phyloP scores from a whole-genome alignment of 2,888 invertebrate species.

The Athalia rosae region DNA sequence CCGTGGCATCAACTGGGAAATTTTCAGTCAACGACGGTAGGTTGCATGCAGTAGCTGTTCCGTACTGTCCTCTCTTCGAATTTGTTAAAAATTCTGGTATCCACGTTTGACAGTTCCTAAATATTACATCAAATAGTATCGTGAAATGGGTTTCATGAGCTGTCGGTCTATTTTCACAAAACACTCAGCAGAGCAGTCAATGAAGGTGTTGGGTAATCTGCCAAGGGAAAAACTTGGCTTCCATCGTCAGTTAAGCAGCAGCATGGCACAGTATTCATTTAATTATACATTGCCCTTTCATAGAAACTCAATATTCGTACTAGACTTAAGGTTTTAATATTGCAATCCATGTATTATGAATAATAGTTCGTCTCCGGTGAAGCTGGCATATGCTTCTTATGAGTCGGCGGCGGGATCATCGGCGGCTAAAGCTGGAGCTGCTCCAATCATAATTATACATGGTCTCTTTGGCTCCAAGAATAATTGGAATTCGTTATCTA shows the following conservation, averaged over 20 bases:
- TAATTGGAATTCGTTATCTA: conserved; percentile 90
- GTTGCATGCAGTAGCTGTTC: background rate
- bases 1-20: too few relatives aligned
- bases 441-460: conserved; percentile 89
- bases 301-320: background rate
- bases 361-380: conserved; percentile 74
- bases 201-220: conserved; percentile 10
- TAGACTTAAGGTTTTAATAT: background rate
- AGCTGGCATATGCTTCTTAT: conserved; percentile 82
- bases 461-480: conserved; percentile 90
- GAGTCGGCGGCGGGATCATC: conserved; percentile 75
- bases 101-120: background rate
- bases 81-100: background rate
- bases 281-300: background rate
- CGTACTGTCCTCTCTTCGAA: background rate
- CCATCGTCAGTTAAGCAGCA: conserved; percentile 17
- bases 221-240: background rate
- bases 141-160: conserved; percentile 30
- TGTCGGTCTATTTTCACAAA: conserved; percentile 23
- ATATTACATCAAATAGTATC: background rate
- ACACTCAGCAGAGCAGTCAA: conserved; percentile 15
- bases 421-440: conserved; percentile 63
- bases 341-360: background rate
- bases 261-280: conserved; percentile 1
- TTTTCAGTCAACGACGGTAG: too few relatives aligned